Evolutionary conservation across 2,113 vertebrate species (phyloP).

Genomic region (Manacus vitellinus): DNA sequence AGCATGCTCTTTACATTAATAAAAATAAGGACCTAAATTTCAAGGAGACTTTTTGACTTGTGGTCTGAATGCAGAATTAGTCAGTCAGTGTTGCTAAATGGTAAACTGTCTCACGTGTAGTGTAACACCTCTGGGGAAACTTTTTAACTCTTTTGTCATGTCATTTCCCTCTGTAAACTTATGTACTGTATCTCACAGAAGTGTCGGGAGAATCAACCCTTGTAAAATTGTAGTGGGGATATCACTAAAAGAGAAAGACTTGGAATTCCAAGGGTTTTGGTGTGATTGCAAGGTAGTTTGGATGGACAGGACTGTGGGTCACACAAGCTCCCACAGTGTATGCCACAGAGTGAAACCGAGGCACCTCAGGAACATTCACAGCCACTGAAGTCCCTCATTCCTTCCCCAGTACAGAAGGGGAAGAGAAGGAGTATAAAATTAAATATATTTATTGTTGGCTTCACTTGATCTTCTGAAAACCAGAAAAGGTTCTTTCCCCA

Average conservation of each 20-base stretch:
- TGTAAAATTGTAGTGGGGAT: background rate
- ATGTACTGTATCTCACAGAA: background rate
- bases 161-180: background rate
- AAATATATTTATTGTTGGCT: background rate
- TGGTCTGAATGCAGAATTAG: background rate
- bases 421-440: background rate
- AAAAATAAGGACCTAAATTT: background rate
- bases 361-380: background rate
- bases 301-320: no score
- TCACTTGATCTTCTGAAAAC: background rate
- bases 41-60: background rate
- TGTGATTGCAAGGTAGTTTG: background rate
- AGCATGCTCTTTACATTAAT: background rate
- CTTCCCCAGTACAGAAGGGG: background rate
- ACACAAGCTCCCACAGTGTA: no score
- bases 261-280: background rate
- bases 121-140: background rate
- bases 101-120: background rate
- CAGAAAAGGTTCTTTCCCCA: background rate
- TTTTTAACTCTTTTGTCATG: background rate
- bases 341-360: background rate
- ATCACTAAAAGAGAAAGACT: background rate
- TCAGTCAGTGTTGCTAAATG: background rate
- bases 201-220: background rate
- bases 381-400: rapidly evolving